Percentiles rank a stretch among this genome's conserved stretches.
These are phyloP conservation scores for Crypturellus tataupa DNA, from an alignment of 2,797 vertebrate species.

Conservation along the genomic window DNA sequence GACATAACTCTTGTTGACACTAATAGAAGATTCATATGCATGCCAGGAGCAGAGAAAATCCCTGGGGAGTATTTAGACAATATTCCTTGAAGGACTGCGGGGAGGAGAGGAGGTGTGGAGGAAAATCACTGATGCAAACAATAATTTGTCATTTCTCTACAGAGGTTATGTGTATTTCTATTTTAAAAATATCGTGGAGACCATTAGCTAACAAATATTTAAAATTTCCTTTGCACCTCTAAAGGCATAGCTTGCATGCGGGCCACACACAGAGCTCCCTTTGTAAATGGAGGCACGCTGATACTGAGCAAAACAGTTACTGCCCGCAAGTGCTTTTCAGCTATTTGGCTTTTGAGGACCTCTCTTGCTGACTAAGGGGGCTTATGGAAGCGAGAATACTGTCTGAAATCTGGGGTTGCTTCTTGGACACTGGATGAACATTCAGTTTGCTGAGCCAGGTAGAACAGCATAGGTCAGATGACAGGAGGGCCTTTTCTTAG, in stretches of 20 bases:
- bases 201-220: slow-evolving; percentile 33
- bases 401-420: not conserved
- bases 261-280: slow-evolving; percentile 1
- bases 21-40: slow-evolving; percentile 58
- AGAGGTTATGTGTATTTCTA: slow-evolving; percentile 1
- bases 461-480: not conserved
- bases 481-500: not conserved
- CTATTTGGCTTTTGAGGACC: not conserved
- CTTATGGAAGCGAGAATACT: not conserved
- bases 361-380: not conserved
- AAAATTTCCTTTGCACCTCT: slow-evolving; percentile 4
- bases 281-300: not conserved
- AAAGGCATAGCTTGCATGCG: not conserved
- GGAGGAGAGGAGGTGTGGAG: not conserved
- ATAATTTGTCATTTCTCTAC: slow-evolving; percentile 41
- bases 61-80: slow-evolving; percentile 53
- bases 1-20: slow-evolving; percentile 64
- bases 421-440: not conserved
- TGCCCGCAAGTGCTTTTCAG: not conserved
- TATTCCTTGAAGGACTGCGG: not conserved
- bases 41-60: slow-evolving; percentile 42
- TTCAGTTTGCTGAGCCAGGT: not conserved
- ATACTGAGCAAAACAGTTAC: not conserved
- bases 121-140: not conserved
- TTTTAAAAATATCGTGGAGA: slow-evolving; percentile 20